A percentile compares a stretch with the other conserved stretches of the same genome.
phyloP scores from a whole-genome alignment of 2,113 vertebrate genomes.

The Lepus timidus region DNA sequence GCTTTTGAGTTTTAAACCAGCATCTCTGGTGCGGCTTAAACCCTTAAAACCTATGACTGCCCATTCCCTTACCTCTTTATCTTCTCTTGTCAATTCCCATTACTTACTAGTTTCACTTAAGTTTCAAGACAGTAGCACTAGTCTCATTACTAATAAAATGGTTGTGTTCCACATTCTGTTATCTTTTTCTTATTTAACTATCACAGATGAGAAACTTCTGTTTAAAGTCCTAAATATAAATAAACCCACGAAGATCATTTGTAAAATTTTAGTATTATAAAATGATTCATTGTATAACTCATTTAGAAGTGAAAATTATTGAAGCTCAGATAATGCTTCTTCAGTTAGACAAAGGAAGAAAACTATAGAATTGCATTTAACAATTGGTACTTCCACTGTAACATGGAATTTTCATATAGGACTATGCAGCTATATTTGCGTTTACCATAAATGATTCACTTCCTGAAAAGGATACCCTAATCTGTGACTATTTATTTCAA shows the following conservation, averaged over 20 bases:
- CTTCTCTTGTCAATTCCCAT: not conserved
- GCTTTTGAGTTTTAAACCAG: no score
- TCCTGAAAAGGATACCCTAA: not conserved
- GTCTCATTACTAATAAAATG: not conserved
- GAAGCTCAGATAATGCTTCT: not conserved
- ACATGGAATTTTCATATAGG: not conserved
- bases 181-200: slow-evolving; percentile 13
- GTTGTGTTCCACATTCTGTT: not conserved
- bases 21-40: no score
- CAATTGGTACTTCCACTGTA: not conserved
- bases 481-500: slow-evolving; percentile 43
- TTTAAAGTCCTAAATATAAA: slow-evolving; percentile 41
- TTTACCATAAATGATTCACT: slow-evolving; percentile 16
- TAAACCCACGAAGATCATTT: not conserved
- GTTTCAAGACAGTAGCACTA: not conserved
- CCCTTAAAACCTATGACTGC: no score
- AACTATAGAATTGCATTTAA: slow-evolving; percentile 21
- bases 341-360: not conserved
- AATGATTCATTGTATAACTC: slow-evolving; percentile 2
- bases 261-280: not conserved
- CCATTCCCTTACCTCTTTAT: not conserved
- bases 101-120: not conserved
- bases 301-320: slow-evolving; percentile 40
- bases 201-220: not conserved
- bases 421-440: not conserved